Evolutionary conservation across 2,113 vertebrate genomes (phyloP).

Genomic region (Gobiocypris rarus): DNA sequence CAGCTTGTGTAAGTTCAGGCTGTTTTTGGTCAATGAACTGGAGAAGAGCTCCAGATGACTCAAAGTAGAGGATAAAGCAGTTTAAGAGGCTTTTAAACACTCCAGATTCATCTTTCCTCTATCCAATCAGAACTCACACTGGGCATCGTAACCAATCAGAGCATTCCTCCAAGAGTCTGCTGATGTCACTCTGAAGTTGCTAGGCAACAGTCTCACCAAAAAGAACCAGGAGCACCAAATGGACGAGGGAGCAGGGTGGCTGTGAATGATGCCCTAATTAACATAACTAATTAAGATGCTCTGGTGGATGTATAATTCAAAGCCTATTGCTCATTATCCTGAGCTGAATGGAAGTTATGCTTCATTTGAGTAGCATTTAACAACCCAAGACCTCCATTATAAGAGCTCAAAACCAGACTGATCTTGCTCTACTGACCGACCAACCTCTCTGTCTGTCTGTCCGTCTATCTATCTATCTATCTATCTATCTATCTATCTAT

Average conservation of each 20-base stretch:
- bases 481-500: neutral
- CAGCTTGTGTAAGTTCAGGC: neutral
- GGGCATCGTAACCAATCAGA: neutral
- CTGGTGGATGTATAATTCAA: constrained; percentile 49
- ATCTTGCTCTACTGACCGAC: neutral
- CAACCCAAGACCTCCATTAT: neutral
- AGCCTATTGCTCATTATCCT: constrained; percentile 61
- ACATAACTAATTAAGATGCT: constrained; percentile 56
- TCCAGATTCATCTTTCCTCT: neutral
- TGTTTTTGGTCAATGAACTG: neutral
- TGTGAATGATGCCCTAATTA: constrained; percentile 56
- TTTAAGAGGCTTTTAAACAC: neutral
- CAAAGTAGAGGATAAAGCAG: neutral
- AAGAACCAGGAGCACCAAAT: neutral
- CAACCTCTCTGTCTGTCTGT: too few species aligned
- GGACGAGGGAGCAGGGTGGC: neutral
- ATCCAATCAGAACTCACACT: neutral
- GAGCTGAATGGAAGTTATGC: constrained; percentile 26
- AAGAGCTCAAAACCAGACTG: neutral
- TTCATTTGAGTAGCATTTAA: constrained; percentile 2
- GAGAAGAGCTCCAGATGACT: constrained; percentile 11
- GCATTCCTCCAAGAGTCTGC: neutral
- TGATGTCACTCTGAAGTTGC: constrained; percentile 28
- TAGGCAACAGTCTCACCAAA: constrained; percentile 33
- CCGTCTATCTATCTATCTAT: neutral